Percentiles rank a stretch among this genome's conserved stretches.
Conservation (phyloP, 1,140 invertebrate species). For the Cotesia chilonis region DNA sequence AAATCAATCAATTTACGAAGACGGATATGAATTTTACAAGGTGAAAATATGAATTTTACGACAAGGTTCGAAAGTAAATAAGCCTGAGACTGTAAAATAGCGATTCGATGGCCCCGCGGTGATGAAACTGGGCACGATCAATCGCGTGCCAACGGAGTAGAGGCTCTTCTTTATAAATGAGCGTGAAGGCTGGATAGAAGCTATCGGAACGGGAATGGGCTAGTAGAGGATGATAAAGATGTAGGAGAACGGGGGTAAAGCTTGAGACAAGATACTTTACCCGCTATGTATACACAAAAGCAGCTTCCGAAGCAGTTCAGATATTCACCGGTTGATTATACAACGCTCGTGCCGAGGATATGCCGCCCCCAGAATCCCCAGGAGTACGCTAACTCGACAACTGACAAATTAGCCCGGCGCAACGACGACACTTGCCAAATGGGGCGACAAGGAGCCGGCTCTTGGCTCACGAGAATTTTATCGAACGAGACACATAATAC, state of each 20-base stretch:
- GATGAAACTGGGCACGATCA: slow-evolving; percentile 47
- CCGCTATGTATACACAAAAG: slow-evolving; percentile 43
- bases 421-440: slow-evolving; percentile 67
- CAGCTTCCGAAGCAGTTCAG: slow-evolving; percentile 56
- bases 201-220: background rate
- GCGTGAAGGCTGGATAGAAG: slow-evolving; percentile 30
- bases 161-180: slow-evolving; percentile 65
- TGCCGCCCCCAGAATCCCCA: slow-evolving; percentile 54
- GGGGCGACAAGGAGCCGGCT: slow-evolving; percentile 60
- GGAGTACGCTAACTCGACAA: slow-evolving; percentile 66
- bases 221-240: background rate
- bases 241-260: background rate
- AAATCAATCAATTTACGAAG: background rate
- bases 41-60: background rate
- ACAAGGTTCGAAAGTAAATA: background rate
- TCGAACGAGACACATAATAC: slow-evolving; percentile 14
- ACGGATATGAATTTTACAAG: too few relatives aligned
- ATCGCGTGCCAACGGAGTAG: slow-evolving; percentile 49
- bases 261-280: slow-evolving; percentile 33
- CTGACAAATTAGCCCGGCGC: slow-evolving; percentile 67
- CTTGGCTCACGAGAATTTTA: slow-evolving; percentile 49
- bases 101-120: background rate
- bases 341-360: slow-evolving; percentile 49
- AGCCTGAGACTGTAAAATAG: slow-evolving; percentile 9
- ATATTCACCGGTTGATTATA: slow-evolving; percentile 67